phyloP scores from a whole-genome alignment of 2,797 vertebrate species.

The Melanotaenia trifasciata region DNA sequence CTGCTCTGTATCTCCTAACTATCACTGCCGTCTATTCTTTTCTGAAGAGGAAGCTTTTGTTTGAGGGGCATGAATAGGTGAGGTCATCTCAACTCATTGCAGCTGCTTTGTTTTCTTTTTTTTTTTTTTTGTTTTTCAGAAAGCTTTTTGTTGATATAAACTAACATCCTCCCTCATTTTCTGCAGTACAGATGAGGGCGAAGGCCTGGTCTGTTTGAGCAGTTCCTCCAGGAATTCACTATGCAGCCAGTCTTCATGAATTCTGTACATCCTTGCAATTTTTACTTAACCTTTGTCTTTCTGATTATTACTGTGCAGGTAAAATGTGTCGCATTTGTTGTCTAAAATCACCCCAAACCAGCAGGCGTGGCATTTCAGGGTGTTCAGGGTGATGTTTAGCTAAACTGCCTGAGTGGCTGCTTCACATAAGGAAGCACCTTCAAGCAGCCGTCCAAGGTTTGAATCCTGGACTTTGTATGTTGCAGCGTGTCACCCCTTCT shows the following conservation, averaged over 20 bases:
- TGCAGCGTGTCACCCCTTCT: too few species aligned
- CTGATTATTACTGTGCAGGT: too few species aligned
- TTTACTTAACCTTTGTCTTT: too few species aligned
- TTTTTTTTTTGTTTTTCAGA: conserved; percentile 2
- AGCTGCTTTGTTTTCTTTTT: conserved; percentile 19
- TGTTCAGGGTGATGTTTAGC: too few species aligned
- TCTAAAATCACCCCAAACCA: not conserved
- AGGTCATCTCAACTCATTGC: conserved; percentile 68
- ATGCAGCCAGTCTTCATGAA: not conserved
- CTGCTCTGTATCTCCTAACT: not conserved
- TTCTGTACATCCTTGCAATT: not conserved
- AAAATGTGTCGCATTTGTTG: not conserved
- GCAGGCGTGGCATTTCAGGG: too few species aligned
- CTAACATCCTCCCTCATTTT: conserved; percentile 51
- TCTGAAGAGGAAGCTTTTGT: conserved; percentile 69
- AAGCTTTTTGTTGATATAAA: conserved; percentile 55
- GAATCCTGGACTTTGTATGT: too few species aligned
- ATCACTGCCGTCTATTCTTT: conserved; percentile 17
- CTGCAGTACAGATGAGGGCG: conserved; percentile 15
- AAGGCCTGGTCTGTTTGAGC: conserved; percentile 2
- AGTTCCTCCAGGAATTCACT: not conserved
- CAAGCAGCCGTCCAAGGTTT: too few species aligned
- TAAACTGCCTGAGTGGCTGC: too few species aligned
- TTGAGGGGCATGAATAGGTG: conserved; percentile 65
- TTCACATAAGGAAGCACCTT: too few species aligned